Evolutionary conservation across 92 coral and sea anemone genomes (phyloP), one percentile per base, ranked within the genome.

Genomic region (Heteractis magnifica): DNA sequence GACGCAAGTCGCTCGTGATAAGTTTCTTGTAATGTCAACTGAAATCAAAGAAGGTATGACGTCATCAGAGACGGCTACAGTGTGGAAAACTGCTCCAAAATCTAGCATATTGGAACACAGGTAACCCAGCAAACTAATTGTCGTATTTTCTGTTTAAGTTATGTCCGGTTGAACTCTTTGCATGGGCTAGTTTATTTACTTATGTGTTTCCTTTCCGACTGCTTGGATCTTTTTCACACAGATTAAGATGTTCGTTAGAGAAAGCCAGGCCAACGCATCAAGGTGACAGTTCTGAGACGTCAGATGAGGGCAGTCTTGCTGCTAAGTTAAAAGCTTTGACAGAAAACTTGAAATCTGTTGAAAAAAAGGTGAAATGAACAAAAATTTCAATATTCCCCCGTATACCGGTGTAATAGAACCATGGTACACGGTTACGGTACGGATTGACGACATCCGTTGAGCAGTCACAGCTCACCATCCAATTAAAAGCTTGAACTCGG

Each of bases 1-100:
- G 21, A 86, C 93, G 9, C 92, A 90, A 51, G 97, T 93, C 26
- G 72, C 80, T 50, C 90, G 90, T 18, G 97, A 93, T 71, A 93
- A 93, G 78, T 93, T 93, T 83, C 81, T 93, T 52, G 94, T 93
- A 9, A 91, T 93, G 97, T 93, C 97, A 51, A 88, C 94, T 44
- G 90, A 84, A 86, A 77, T 93, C 23, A 84, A 85, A 21, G 95
- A 89, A 26, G 93, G 86, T 8, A 91, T 89, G 78, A 79, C 94
- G 3, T 82, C 93, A 12, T 77, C 91, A 16, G 95, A 93, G 83
- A 78, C 92, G 18, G 90, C 94, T 8, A 56, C 86, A 1, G 65
- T 93, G 23, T 93, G 97, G 97, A 93, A 87, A 70, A 87, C 92
- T 15, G 52, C 88, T 56, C 93, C 89, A 10, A 93, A 93, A 76